Conservation (phyloP, 2,797 vertebrate species). For the Dallia pectoralis region DNA sequence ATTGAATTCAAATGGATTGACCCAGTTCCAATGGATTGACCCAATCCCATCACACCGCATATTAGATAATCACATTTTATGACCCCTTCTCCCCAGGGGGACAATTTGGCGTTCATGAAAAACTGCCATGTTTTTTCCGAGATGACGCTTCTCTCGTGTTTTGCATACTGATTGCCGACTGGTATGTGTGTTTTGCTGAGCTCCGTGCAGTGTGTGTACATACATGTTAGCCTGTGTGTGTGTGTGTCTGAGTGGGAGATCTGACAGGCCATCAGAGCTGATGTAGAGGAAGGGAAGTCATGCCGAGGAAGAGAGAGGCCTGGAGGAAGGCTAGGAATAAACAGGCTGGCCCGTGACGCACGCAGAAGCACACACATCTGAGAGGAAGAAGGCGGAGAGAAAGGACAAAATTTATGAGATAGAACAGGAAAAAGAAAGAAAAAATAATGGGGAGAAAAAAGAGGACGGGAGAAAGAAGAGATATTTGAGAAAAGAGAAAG, state of each 20-base stretch:
- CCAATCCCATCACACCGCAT: not conserved
- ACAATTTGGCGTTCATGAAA: not conserved
- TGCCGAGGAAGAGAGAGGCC: slow-evolving; percentile 63
- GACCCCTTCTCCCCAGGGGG: not conserved
- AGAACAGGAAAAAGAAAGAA: not conserved
- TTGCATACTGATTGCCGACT: not conserved
- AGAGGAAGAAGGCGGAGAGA: slow-evolving; percentile 20
- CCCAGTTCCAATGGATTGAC: too few species aligned
- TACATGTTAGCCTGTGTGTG: slow-evolving; percentile 37
- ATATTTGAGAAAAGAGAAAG: not conserved
- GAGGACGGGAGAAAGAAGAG: not conserved
- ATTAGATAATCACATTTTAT: not conserved
- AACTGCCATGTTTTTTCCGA: not conserved
- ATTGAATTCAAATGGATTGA: too few species aligned
- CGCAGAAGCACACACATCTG: slow-evolving; percentile 61
- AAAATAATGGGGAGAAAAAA: not conserved
- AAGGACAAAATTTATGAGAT: not conserved
- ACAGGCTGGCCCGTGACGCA: slow-evolving; percentile 67
- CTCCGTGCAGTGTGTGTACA: slow-evolving; percentile 9
- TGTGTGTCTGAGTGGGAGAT: slow-evolving; percentile 39
- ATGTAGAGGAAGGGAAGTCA: slow-evolving; percentile 65
- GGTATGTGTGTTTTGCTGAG: not conserved
- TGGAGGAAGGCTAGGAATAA: slow-evolving; percentile 67
- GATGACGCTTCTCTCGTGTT: slow-evolving; percentile 19
- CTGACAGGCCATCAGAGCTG: slow-evolving; percentile 64